These are phyloP conservation scores for Misgurnus anguillicaudatus DNA, from an alignment of 2,113 vertebrate species.

Conservation along the genomic window DNA sequence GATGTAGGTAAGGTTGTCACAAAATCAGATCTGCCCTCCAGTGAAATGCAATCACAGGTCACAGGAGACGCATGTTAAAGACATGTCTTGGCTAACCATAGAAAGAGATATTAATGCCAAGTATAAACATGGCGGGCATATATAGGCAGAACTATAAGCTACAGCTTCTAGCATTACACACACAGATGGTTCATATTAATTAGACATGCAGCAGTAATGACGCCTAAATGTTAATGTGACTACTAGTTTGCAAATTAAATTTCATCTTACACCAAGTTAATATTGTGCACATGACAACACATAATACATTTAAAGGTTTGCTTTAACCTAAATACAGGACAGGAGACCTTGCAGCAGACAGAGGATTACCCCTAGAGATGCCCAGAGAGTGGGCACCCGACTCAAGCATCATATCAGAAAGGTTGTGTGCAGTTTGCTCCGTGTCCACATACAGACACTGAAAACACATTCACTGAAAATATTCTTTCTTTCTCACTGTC, in stretches of 20 bases:
- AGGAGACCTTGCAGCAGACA: neutral
- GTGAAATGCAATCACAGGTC: too few relatives aligned
- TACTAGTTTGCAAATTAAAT: too few relatives aligned
- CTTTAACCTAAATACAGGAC: neutral
- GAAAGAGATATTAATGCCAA: neutral
- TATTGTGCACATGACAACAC: neutral
- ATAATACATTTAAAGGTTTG: neutral
- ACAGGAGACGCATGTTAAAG: neutral
- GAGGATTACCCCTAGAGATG: neutral
- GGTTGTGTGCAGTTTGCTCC: neutral
- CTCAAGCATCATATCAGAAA: neutral
- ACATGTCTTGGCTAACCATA: neutral
- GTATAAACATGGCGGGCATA: neutral
- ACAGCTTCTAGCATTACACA: neutral
- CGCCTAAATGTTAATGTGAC: neutral
- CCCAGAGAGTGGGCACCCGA: neutral
- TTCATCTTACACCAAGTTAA: too few relatives aligned
- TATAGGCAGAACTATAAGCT: neutral
- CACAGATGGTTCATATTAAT: constrained; percentile 14
- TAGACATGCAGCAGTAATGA: neutral
- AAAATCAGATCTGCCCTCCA: too few relatives aligned
- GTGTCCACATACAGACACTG: neutral
- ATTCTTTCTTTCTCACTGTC: too few relatives aligned
- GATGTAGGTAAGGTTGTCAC: neutral
- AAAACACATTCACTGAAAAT: neutral